These are phyloP conservation scores for Branchinecta sandiegonensis DNA, from an alignment of 2,888 invertebrate species.

Conservation along the genomic window DNA sequence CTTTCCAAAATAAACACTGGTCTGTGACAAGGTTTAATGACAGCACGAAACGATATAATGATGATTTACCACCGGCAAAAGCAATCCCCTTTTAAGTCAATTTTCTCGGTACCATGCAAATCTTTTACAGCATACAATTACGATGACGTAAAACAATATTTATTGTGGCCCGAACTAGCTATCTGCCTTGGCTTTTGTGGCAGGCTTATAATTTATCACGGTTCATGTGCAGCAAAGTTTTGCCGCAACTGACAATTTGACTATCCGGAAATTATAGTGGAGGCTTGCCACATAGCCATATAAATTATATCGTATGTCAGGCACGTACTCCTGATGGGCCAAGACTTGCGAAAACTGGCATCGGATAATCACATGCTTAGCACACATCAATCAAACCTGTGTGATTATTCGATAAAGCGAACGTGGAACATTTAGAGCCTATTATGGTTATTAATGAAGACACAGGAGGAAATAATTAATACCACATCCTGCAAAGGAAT, in stretches of 20 bases:
- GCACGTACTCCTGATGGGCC: neutral
- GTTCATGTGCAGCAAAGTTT: neutral
- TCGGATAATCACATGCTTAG: too few relatives aligned
- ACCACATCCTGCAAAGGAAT: too few relatives aligned
- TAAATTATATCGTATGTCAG: slow-evolving; percentile 7
- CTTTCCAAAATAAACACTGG: slow-evolving; percentile 4
- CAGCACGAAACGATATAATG: neutral
- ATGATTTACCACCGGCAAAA: slow-evolving; percentile 5
- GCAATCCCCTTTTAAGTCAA: slow-evolving; percentile 7
- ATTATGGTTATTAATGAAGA: too few relatives aligned
- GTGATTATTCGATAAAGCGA: too few relatives aligned
- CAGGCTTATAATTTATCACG: neutral
- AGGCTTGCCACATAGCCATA: neutral
- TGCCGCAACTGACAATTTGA: slow-evolving; percentile 1
- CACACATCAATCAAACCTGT: too few relatives aligned
- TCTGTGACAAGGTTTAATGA: slow-evolving; percentile 12
- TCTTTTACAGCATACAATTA: slow-evolving; percentile 15
- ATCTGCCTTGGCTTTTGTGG: neutral
- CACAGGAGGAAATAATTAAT: too few relatives aligned
- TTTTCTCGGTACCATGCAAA: slow-evolving; percentile 12
- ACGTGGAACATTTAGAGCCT: too few relatives aligned
- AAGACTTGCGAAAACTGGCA: neutral
- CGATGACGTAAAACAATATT: slow-evolving; percentile 1
- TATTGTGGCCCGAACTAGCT: neutral
- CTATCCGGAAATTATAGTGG: slow-evolving; percentile 7